Conservation (phyloP, 1,140 invertebrate species). For the Philotrypesis tridentata region DNA sequence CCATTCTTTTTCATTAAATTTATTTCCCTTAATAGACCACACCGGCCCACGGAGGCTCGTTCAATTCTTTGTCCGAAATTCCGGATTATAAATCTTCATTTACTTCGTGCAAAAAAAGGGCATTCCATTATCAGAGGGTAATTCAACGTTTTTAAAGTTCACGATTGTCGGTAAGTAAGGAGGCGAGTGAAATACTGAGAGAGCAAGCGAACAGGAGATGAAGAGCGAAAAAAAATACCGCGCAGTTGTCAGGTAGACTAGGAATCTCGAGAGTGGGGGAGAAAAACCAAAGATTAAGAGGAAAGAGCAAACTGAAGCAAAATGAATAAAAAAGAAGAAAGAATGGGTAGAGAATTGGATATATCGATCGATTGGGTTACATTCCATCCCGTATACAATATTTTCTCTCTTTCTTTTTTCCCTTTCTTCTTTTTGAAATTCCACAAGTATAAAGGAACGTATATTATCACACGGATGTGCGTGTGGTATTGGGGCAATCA, state of each 20-base stretch:
- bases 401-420: constrained; percentile 1
- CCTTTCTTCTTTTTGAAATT: background rate
- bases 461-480: too few relatives aligned
- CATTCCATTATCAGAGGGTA: background rate
- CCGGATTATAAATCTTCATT: background rate
- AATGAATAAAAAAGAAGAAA: background rate
- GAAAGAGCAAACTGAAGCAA: background rate
- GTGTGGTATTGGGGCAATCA: too few relatives aligned
- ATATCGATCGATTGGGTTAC: constrained; percentile 55
- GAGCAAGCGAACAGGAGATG: background rate
- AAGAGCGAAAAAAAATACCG: background rate
- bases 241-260: background rate
- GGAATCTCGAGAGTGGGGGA: background rate
- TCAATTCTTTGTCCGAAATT: background rate
- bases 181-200: background rate
- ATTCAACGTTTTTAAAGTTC: background rate
- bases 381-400: constrained; percentile 54
- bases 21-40: too few relatives aligned
- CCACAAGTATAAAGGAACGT: too few relatives aligned
- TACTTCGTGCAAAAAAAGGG: background rate
- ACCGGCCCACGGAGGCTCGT: background rate
- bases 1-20: too few relatives aligned
- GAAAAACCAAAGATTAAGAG: background rate
- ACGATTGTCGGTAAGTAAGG: background rate
- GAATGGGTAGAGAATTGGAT: constrained; percentile 1